Evolutionary conservation across 2,797 vertebrate genomes (phyloP).

Genomic region (Tapirus indicus): DNA sequence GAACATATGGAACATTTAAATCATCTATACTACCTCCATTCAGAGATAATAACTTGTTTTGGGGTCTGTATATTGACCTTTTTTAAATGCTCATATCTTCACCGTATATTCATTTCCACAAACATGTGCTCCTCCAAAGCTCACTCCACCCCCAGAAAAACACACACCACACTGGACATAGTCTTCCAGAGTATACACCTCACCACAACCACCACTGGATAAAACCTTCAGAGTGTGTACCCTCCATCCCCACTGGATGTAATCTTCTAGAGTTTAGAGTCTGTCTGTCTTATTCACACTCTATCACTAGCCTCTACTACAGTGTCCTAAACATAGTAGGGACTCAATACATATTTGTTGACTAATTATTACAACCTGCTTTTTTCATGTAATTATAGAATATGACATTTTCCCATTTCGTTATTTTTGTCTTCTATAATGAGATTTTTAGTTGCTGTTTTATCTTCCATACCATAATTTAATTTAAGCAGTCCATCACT

Average conservation of each 20-base stretch:
- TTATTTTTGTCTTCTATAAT: constrained; percentile 53
- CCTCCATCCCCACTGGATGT: not conserved
- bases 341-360: not conserved
- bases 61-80: not conserved
- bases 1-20: not conserved
- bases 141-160: not conserved
- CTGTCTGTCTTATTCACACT: not conserved
- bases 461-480: constrained; percentile 25
- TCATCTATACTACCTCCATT: not conserved
- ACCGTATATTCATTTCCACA: not conserved
- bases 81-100: not conserved
- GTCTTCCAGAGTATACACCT: not conserved
- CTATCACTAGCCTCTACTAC: not conserved
- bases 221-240: not conserved
- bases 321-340: not conserved
- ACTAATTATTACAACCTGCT: not conserved
- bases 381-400: constrained; percentile 36
- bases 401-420: constrained; percentile 38
- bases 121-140: not conserved
- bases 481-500: constrained; percentile 33
- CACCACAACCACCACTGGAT: not conserved
- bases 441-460: constrained; percentile 51
- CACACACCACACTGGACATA: not conserved
- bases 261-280: not conserved
- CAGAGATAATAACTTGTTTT: not conserved